Base-by-base conservation (phyloP, 1,140 invertebrate genomes). In the Mya arenaria region DNA sequence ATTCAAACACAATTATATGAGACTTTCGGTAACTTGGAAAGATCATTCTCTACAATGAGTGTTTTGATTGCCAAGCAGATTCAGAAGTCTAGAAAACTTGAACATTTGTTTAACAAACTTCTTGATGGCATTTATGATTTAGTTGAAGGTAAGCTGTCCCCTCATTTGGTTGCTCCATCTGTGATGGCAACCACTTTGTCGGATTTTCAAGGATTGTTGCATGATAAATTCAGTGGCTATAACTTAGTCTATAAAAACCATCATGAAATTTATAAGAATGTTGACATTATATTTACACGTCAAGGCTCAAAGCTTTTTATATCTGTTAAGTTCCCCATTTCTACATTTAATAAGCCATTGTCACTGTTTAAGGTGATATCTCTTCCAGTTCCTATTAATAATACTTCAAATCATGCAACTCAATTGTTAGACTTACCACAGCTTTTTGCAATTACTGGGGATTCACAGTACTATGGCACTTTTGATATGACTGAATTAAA, bases 71-170 rank as follows among this genome's bases (percentile, higher is more conserved):
- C 71, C 25, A 60, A 74, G 41, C 71, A 74, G 41, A 60, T 74
- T 74, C 55, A 74, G 41, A 74, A 74, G 28, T 74, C 71, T 15
- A 74, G 71, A 30, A 39, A 39, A 28, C 23, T 74, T 44, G 71
- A 74, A 60, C 36, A 37, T 58, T 3, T 1, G n/a, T 74, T 74
- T 60, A 13, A 74, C 13, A 56, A 74, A 39, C 17, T 74, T n/a
- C 62, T 58, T 28, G 32, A 52, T 23, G 71, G 71, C 37, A 30
- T 62, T 17, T 60, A 74, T 60, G 30, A 39, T 60, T 39, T 39
- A 32, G 55, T 41, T 3, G 55, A 74, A 32, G 71, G 71, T 34
- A 74, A 55, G 58, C 19, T 74, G n/a, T 74, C 52, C 30, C 71
- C 71, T 25, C 34, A 60, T 39, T 52, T 74, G n/a, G n/a, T n/a